phyloP scores from a whole-genome alignment of 2,888 invertebrate species.

The Pecten maximus region DNA sequence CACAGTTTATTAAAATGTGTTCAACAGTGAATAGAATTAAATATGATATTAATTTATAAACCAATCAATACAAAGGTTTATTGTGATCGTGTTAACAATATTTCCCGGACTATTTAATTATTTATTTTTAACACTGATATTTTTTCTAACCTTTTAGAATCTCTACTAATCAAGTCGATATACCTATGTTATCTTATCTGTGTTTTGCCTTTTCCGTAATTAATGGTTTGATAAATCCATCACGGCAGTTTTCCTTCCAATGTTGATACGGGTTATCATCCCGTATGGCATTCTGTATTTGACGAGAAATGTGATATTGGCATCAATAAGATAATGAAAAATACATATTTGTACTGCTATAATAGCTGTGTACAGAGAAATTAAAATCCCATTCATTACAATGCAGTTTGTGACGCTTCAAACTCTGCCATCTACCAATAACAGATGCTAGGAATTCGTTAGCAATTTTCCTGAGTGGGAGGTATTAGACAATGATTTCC shows the following conservation, averaged over 20 bases:
- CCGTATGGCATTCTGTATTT: neutral
- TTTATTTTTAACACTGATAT: no score
- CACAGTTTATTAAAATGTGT: no score
- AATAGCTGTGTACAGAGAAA: neutral
- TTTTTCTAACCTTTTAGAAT: no score
- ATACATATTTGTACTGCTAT: neutral
- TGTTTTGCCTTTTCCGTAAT: no score
- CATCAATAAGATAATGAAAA: slow-evolving; percentile 24
- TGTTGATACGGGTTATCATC: neutral
- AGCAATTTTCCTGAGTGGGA: neutral
- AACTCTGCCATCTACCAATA: neutral
- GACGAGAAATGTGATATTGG: neutral
- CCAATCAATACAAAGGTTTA: no score
- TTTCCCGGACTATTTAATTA: no score
- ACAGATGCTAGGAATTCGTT: neutral
- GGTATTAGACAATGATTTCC: neutral
- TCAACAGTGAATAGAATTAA: no score
- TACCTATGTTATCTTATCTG: neutral
- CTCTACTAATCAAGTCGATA: neutral
- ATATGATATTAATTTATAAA: no score
- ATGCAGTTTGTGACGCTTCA: neutral
- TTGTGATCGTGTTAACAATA: no score
- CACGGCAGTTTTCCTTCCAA: neutral
- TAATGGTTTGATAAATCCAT: neutral
- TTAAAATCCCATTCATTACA: neutral